A percentile compares a stretch with the other conserved stretches of the same genome.
Conservation (phyloP, 1,140 invertebrate species). For the Amyelois transitella region DNA sequence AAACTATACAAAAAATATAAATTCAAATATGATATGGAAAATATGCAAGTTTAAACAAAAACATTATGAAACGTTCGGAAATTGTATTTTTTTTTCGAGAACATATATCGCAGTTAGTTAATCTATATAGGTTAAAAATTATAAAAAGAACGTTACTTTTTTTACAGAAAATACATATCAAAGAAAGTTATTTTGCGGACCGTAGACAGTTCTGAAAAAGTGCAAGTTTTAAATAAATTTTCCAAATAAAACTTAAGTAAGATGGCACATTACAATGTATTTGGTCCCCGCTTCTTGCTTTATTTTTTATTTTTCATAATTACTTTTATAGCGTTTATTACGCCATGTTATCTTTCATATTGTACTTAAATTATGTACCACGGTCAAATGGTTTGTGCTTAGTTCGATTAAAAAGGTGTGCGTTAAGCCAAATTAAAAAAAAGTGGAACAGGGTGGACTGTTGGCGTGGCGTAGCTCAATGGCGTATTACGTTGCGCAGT, state of each 20-base stretch:
- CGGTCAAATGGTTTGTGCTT: background rate
- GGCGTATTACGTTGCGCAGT: no score
- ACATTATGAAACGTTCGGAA: no score
- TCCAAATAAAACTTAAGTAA: slow-evolving; percentile 27
- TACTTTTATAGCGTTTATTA: background rate
- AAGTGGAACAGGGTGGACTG: no score
- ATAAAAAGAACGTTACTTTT: no score
- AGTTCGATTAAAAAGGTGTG: background rate
- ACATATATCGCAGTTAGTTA: no score
- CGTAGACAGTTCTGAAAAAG: background rate
- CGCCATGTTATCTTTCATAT: background rate
- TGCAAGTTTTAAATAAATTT: slow-evolving; percentile 11
- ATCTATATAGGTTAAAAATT: no score
- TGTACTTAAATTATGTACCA: background rate
- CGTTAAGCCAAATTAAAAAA: no score
- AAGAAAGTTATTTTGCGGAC: background rate
- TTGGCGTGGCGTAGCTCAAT: no score
- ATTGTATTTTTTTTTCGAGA: no score
- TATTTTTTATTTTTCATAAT: background rate
- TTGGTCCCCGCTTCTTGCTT: slow-evolving; percentile 42
- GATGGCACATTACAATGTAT: slow-evolving; percentile 37
- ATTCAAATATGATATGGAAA: background rate
- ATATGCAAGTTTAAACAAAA: background rate
- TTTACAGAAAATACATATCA: background rate
- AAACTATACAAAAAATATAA: no score